Evolutionary conservation across 1,140 invertebrate species (phyloP).

Genomic region (Steinernema feltiae): DNA sequence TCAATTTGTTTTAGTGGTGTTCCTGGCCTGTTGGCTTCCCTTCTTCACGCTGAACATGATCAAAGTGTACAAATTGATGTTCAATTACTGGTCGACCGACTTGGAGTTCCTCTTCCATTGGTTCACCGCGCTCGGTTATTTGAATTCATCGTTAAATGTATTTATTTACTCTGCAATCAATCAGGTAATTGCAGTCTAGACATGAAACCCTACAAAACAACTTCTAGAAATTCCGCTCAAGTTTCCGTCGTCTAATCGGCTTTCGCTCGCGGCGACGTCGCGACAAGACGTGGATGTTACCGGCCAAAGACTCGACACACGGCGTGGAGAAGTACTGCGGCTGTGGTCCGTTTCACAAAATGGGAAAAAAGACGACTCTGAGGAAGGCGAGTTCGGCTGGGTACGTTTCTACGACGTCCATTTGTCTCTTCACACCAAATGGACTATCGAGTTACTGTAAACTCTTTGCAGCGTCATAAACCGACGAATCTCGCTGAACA

Average conservation of each 20-base stretch:
- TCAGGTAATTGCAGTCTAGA: constrained; percentile 39
- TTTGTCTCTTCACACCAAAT: no score
- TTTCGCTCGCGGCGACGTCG: constrained; percentile 34
- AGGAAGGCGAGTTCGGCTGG: constrained; percentile 44
- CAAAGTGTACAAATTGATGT: constrained; percentile 53
- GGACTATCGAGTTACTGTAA: neutral
- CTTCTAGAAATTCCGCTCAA: constrained; percentile 54
- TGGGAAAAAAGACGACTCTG: constrained; percentile 43
- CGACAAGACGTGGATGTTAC: constrained; percentile 53
- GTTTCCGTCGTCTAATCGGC: constrained; percentile 51
- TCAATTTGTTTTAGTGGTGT: constrained; percentile 47
- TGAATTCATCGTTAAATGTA: constrained; percentile 56
- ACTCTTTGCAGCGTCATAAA: constrained; percentile 10
- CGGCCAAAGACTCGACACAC: constrained; percentile 33
- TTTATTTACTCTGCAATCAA: constrained; percentile 58
- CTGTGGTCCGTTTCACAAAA: constrained; percentile 44
- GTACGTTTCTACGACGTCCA: constrained; percentile 35
- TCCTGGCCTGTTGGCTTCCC: constrained; percentile 56
- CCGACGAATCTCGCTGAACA: constrained; percentile 42
- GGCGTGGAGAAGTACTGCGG: constrained; percentile 11
- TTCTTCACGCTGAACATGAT: constrained; percentile 57
- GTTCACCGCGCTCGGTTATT: constrained; percentile 55
- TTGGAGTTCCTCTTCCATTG: constrained; percentile 53
- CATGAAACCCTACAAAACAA: neutral
- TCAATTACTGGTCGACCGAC: constrained; percentile 42